Conservation (phyloP, 2,888 invertebrate genomes). For the Thymelicus lineola region DNA sequence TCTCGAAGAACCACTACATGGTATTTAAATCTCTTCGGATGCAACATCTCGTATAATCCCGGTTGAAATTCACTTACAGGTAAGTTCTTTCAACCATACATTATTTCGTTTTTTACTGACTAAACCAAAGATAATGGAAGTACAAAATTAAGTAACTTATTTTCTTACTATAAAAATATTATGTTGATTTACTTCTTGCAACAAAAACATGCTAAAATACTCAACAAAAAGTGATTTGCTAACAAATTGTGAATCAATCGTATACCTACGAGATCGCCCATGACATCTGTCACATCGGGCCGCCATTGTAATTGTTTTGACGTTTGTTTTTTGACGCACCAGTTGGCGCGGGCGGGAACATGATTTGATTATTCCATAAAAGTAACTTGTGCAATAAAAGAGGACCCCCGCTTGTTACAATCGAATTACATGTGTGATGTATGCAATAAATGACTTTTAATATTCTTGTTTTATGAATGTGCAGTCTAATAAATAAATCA, state of each 20-base stretch:
- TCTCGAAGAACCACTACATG: too few relatives aligned
- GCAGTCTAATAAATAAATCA: not conserved
- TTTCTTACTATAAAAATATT: too few relatives aligned
- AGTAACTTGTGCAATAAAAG: conserved; percentile 17
- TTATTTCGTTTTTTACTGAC: too few relatives aligned
- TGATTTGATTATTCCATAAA: conserved; percentile 1
- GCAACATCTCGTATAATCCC: too few relatives aligned
- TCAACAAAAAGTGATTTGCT: not conserved
- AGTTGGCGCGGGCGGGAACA: conserved; percentile 67
- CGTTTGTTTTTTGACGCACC: conserved; percentile 72
- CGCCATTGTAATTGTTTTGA: conserved; percentile 64
- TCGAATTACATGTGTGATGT: too few relatives aligned
- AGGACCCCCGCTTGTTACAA: conserved; percentile 8
- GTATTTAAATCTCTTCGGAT: too few relatives aligned
- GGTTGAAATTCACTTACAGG: too few relatives aligned
- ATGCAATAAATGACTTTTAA: not conserved
- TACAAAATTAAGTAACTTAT: too few relatives aligned
- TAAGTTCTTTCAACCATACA: too few relatives aligned
- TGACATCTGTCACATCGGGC: conserved; percentile 79
- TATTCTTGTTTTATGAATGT: not conserved
- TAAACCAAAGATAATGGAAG: too few relatives aligned
- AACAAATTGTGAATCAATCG: conserved; percentile 52
- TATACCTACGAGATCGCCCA: conserved; percentile 47
- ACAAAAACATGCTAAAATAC: not conserved
- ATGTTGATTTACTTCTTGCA: too few relatives aligned